A percentile compares a stretch with the other conserved stretches of the same genome.
Conservation (phyloP, 2,113 vertebrate species). For the Istiophorus platypterus region DNA sequence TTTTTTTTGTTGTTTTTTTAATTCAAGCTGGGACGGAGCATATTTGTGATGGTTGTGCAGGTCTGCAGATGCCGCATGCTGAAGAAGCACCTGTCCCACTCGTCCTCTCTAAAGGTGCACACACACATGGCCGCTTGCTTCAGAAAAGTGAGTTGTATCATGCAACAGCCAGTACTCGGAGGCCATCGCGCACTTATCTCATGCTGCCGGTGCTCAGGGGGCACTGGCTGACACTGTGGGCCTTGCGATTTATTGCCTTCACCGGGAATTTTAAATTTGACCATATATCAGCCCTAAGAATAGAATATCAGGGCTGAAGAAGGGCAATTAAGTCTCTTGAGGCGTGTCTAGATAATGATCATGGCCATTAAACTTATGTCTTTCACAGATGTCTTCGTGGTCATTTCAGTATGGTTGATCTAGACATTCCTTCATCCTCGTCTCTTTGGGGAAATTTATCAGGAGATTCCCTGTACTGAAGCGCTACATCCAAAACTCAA, state of each 20-base stretch:
- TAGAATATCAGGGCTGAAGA: not conserved
- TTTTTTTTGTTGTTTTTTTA: too few relatives aligned
- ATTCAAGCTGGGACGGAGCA: not conserved
- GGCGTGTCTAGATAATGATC: not conserved
- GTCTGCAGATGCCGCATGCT: not conserved
- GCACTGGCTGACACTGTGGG: not conserved
- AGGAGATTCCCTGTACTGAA: not conserved
- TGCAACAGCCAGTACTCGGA: not conserved
- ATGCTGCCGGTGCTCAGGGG: not conserved
- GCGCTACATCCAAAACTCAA: not conserved
- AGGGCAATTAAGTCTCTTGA: not conserved
- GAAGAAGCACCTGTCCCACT: not conserved
- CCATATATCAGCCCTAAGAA: not conserved
- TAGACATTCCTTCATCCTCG: not conserved
- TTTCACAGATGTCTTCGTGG: not conserved
- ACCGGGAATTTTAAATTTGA: not conserved
- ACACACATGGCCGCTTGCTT: not conserved
- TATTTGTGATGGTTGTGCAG: not conserved
- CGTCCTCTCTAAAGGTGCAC: not conserved
- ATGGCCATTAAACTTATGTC: not conserved
- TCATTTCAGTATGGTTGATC: not conserved
- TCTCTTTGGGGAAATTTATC: not conserved
- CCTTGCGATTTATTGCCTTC: constrained; percentile 2
- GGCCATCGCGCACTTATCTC: not conserved
- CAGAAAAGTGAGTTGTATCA: not conserved